phyloP scores from a whole-genome alignment of 2,113 vertebrate species.

The Etia nguti region DNA sequence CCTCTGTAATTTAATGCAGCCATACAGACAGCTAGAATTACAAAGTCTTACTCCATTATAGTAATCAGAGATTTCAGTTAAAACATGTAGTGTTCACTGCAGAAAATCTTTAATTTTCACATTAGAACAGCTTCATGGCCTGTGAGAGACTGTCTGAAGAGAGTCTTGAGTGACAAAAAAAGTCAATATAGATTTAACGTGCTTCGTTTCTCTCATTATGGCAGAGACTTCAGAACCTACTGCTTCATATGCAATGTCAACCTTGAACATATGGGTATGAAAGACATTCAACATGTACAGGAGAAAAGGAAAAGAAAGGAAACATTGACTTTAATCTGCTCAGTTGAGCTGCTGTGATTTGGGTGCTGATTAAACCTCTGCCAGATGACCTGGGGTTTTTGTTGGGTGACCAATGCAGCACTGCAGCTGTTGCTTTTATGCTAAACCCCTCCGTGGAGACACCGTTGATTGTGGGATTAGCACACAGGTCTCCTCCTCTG shows the following conservation, averaged over 20 bases:
- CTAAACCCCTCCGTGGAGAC: conserved; percentile 62
- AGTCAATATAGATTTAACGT: background rate
- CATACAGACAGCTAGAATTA: background rate
- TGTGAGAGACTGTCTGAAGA: background rate
- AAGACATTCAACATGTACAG: background rate
- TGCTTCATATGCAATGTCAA: background rate
- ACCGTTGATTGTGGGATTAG: conserved; percentile 56
- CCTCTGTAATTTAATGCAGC: background rate
- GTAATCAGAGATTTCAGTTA: background rate
- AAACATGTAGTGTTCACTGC: background rate
- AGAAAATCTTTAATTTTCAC: background rate
- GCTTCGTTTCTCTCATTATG: background rate
- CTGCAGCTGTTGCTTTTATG: conserved; percentile 69
- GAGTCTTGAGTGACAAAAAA: background rate
- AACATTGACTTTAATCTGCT: conserved; percentile 53
- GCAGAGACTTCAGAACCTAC: background rate
- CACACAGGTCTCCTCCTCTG: conserved; percentile 42
- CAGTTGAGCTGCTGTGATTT: conserved; percentile 63
- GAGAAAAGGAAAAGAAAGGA: conserved; percentile 1
- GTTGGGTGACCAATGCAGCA: conserved; percentile 36
- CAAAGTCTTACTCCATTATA: background rate
- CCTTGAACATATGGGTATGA: background rate
- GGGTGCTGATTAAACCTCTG: conserved; percentile 68
- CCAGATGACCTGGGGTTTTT: conserved; percentile 63
- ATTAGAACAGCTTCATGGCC: background rate